Evolutionary conservation across 2,797 vertebrate genomes (phyloP).

Genomic region (Buphagus erythrorhynchus): DNA sequence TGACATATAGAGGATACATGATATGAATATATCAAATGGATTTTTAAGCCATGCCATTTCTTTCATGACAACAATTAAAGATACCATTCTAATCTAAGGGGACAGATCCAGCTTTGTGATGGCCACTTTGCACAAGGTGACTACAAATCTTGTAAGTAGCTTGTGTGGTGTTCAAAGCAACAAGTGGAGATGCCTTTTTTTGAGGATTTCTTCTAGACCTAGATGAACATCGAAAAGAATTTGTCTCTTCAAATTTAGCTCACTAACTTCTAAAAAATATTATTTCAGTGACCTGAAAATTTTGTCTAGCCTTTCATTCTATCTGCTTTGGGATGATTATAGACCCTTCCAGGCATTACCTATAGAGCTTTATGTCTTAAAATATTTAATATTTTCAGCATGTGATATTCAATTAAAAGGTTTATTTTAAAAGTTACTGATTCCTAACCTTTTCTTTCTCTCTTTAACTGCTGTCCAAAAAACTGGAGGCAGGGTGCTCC

Average conservation of each 20-base stretch:
- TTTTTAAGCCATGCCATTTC: neutral
- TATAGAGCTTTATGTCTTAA: neutral
- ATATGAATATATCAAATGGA: neutral
- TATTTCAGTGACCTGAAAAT: neutral
- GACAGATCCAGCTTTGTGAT: neutral
- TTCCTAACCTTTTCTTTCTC: neutral
- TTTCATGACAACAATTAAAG: neutral
- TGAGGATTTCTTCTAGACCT: neutral
- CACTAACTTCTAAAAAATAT: neutral
- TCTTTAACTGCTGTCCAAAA: neutral
- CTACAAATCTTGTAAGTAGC: neutral
- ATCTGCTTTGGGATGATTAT: neutral
- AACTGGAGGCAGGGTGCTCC: neutral
- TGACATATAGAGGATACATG: accelerated
- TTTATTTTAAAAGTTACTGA: neutral
- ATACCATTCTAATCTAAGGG: neutral
- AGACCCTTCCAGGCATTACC: neutral
- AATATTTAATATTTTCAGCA: neutral
- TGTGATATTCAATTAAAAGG: neutral
- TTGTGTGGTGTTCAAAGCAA: neutral
- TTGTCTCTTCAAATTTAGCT: neutral
- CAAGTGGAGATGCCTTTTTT: neutral
- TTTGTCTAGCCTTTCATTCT: neutral
- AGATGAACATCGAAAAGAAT: neutral
- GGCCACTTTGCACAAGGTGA: neutral